Percentiles rank a stretch among this genome's conserved stretches.
These are phyloP conservation scores for Drosophila dunni DNA, from an alignment of 1,140 invertebrate genomes.

Conservation along the genomic window DNA sequence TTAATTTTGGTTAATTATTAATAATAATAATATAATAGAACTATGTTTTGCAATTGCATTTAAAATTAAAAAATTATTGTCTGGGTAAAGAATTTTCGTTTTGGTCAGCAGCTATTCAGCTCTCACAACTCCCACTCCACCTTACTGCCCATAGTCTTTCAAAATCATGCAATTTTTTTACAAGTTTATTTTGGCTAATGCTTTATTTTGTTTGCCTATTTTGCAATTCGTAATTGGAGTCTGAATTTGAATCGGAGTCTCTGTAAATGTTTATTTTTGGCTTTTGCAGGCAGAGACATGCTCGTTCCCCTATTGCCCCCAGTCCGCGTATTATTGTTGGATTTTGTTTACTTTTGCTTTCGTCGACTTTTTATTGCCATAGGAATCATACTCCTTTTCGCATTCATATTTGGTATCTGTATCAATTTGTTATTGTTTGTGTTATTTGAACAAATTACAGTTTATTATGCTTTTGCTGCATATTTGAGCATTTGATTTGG, in stretches of 20 bases:
- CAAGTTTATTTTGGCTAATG: not conserved
- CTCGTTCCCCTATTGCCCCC: slow-evolving; percentile 33
- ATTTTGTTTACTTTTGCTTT: slow-evolving; percentile 65
- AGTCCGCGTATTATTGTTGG: not conserved
- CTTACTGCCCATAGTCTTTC: not conserved
- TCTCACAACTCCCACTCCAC: not conserved
- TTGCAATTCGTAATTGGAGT: slow-evolving; percentile 75
- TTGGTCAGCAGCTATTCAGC: too few species aligned
- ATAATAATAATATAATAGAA: too few species aligned
- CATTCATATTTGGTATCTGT: slow-evolving; percentile 23
- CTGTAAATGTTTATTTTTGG: slow-evolving; percentile 74
- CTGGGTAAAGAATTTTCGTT: too few species aligned
- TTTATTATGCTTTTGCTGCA: slow-evolving; percentile 65
- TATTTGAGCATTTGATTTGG: slow-evolving; percentile 57
- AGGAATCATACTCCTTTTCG: slow-evolving; percentile 13
- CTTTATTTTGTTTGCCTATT: slow-evolving; percentile 39
- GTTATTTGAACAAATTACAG: slow-evolving; percentile 57
- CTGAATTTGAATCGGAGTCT: slow-evolving; percentile 39
- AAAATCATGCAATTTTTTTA: slow-evolving; percentile 7
- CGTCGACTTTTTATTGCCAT: slow-evolving; percentile 26
- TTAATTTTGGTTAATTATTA: too few species aligned
- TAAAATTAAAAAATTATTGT: too few species aligned
- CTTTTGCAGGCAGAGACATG: slow-evolving; percentile 34
- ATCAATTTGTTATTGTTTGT: slow-evolving; percentile 30
- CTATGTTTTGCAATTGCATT: too few species aligned